Evolutionary conservation across 2,113 vertebrate species (phyloP).

Genomic region (Ptychochromis oligacanthus): DNA sequence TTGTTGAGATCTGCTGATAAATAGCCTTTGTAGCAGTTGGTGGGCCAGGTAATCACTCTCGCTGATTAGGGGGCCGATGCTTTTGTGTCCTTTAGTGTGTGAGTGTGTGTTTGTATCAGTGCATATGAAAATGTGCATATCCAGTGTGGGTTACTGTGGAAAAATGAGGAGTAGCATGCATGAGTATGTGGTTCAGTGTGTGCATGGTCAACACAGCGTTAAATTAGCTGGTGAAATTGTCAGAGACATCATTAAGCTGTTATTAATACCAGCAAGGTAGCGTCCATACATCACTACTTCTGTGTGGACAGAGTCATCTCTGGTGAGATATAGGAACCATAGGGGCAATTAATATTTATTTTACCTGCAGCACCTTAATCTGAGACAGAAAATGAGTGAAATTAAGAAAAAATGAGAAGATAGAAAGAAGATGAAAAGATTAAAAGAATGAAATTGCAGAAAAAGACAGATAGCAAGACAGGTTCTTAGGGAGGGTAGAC

Average conservation of each 20-base stretch:
- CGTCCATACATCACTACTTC: slow-evolving; percentile 70
- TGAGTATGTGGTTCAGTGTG: neutral
- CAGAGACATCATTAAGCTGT: slow-evolving; percentile 76
- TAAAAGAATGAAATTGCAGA: neutral
- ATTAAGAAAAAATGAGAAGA: slow-evolving; percentile 12
- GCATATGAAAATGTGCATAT: slow-evolving; percentile 3
- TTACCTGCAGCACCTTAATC: slow-evolving; percentile 13
- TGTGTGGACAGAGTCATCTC: slow-evolving; percentile 58
- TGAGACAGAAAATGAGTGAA: neutral
- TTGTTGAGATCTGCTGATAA: slow-evolving; percentile 63
- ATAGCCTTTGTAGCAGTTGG: slow-evolving; percentile 56
- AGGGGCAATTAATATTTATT: slow-evolving; percentile 65
- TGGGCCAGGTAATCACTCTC: slow-evolving; percentile 68
- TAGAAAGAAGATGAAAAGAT: slow-evolving; percentile 8
- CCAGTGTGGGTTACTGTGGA: slow-evolving; percentile 18
- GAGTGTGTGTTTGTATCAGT: slow-evolving; percentile 17
- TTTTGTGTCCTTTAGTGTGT: slow-evolving; percentile 23
- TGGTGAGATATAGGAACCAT: slow-evolving; percentile 32
- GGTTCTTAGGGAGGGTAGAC: neutral
- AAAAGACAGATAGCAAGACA: neutral
- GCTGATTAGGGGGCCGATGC: slow-evolving; percentile 58
- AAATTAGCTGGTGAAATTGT: slow-evolving; percentile 75
- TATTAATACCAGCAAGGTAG: slow-evolving; percentile 75
- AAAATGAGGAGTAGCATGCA: slow-evolving; percentile 1
- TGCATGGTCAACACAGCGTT: slow-evolving; percentile 67